phyloP scores from a whole-genome alignment of 2,888 invertebrate species.

The Xestia xanthographa region DNA sequence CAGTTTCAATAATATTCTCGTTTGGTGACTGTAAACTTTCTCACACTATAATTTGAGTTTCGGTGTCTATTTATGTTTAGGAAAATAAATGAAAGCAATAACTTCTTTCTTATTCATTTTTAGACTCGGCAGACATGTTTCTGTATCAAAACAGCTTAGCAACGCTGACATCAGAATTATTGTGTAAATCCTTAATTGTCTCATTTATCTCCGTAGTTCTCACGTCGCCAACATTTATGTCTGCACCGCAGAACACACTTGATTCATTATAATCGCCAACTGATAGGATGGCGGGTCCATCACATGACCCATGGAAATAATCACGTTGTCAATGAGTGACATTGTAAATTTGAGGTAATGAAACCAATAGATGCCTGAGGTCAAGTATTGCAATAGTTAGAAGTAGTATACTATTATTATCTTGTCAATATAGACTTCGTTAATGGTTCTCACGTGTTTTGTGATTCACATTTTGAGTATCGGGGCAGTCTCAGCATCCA shows the following conservation, averaged over 20 bases:
- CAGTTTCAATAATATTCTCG: neutral
- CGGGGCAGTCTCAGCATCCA: neutral
- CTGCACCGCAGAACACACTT: slow-evolving; percentile 11
- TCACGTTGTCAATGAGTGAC: slow-evolving; percentile 49
- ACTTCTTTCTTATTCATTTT: neutral
- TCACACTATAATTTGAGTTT: neutral
- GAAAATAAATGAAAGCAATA: neutral
- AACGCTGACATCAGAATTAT: slow-evolving; percentile 2
- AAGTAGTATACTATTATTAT: slow-evolving; percentile 26
- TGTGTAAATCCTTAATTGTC: slow-evolving; percentile 9
- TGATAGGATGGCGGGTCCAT: slow-evolving; percentile 13
- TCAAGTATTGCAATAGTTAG: slow-evolving; percentile 43
- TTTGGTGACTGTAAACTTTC: neutral
- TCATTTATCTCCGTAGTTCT: slow-evolving; percentile 4
- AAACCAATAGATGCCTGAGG: slow-evolving; percentile 53
- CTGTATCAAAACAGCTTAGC: neutral
- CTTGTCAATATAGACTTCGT: slow-evolving; percentile 19
- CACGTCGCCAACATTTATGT: slow-evolving; percentile 10
- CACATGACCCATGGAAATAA: slow-evolving; percentile 42
- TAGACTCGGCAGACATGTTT: slow-evolving; percentile 2
- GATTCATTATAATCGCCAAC: slow-evolving; percentile 31
- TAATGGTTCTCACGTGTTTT: slow-evolving; percentile 33
- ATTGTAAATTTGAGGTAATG: slow-evolving; percentile 55
- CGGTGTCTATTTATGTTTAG: neutral
- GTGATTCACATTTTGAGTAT: slow-evolving; percentile 28